phyloP scores from a whole-genome alignment of 2,113 vertebrate genomes.

The Pachycephala philippinensis region DNA sequence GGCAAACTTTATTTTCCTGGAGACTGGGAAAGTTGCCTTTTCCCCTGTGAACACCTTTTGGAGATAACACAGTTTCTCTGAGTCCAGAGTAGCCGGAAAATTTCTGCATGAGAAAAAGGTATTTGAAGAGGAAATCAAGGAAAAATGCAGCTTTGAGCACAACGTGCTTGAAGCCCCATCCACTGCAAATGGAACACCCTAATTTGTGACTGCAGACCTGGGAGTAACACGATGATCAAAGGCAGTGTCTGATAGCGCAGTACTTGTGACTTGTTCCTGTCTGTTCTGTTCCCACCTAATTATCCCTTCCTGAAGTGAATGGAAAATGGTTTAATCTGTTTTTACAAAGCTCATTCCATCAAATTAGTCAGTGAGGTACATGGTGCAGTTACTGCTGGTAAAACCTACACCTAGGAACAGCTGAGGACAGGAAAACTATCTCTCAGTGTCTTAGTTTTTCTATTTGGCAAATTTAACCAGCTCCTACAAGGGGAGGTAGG shows the following conservation, averaged over 20 bases:
- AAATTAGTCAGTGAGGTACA: neutral
- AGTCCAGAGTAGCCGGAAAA: neutral
- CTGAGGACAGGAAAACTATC: neutral
- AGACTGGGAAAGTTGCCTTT: neutral
- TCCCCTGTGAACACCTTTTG: neutral
- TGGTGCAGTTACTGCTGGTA: neutral
- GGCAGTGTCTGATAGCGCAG: neutral
- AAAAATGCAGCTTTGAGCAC: neutral
- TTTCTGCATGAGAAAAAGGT: neutral
- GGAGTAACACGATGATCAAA: neutral
- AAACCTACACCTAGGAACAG: neutral
- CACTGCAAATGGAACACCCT: neutral
- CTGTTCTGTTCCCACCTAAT: slow-evolving; percentile 41
- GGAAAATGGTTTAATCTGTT: neutral
- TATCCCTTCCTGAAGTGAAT: neutral
- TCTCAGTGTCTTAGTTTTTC: neutral
- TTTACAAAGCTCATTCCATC: neutral
- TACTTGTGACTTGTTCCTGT: neutral
- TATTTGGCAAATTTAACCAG: neutral
- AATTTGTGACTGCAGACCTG: neutral
- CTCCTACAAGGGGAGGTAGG: neutral
- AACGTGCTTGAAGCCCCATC: neutral
- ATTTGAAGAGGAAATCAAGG: slow-evolving; percentile 3
- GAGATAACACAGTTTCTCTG: neutral
- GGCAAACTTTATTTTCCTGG: neutral